Base-by-base conservation (phyloP, 2,797 vertebrate species). In the Spea hammondii region DNA sequence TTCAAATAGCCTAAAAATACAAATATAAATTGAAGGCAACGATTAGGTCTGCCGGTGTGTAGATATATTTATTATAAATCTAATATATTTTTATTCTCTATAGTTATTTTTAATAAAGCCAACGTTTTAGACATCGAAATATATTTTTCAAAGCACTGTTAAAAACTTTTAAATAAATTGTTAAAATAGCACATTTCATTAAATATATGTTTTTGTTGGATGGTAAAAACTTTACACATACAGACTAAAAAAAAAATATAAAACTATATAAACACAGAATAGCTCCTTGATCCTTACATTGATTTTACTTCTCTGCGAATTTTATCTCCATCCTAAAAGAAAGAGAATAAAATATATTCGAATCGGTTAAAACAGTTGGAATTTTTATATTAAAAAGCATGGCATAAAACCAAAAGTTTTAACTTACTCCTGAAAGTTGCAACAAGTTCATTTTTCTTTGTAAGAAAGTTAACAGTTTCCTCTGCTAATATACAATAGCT, bases 241-340 rank as follows among this genome's bases (percentile, higher is more conserved):
- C 51, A 71, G 7, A 69, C 32, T 32, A 32, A 57, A 76, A 14
- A 32, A 57, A 76, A 14, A 50, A 2, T 46, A 77, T 62, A 59
- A 85, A 85, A 66, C 76, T 77, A 84, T 83, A 84, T 85, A 86
- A 88, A 62, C 12, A 32, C 59, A 86, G 78, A 67, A 53, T 46
- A 65, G 7, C n/a, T 54, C 66, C 60, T 55, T 65, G 57, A 32
- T 70, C 54, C n/a, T 59, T 59, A 86, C 70, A 1, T 81, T 79
- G 69, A 82, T 53, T 84, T 87, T 75, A 50, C 78, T 82, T 77
- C 8, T 77, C 66, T 62, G 66, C 86, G 74, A 77, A 53, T 32
- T 32, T 32, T 68, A 69, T 84, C 84, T 86, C 88, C 79, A 87
- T 83, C 86, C 88, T 87, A 79, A 74, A 84, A 85, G 8, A 59